Base-by-base conservation (phyloP, 2,888 invertebrate species). In the Lasioglossum lativentre region DNA sequence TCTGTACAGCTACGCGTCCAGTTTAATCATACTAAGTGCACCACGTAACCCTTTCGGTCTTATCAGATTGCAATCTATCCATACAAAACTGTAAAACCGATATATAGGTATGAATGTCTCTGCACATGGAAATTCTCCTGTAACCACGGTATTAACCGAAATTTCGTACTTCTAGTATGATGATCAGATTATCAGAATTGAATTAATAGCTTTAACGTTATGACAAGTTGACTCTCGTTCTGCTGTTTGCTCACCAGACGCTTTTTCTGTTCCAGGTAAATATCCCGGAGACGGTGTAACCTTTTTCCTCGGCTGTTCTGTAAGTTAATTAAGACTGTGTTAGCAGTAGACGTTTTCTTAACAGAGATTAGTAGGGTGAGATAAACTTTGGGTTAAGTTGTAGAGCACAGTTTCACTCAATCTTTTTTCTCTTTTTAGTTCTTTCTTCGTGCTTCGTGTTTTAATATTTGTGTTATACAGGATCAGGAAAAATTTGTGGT, bases 11-110 rank as follows among this genome's bases (percentile, higher is more conserved):
- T 89, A 90, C 86, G 88, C 91, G 92, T 93, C 91, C 87, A 87
- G 90, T 92, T 94, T 93, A 94, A 93, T 94, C 93, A 92, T 91
- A 90, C 92, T 91, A 92, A 94, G 93, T 93, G 92, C 90, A 86
- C 87, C 89, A 74, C 56, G 75, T 75, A 74, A 56, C 74, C 86
- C 90, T 88, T 88, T 88, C 89, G 89, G 90, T 90, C 75, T 91
- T 93, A 92, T 92, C 91, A 90, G 91, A 92, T 92, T 91, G 91
- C 90, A 80, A 89, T 81, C 81, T 83, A 82, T 85, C 70, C 59
- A 30, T 72, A 40, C 73, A 66, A 84, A 75, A 82, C 76, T 77
- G 56, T 34, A 77, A 38, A 80, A 78, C 68, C 73, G 34, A 77
- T 40, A 40, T 73, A 85, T 83, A 63, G 59, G 16, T 66, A 59